A percentile compares a stretch with the other conserved stretches of the same genome.
Evolutionary conservation across 2,797 vertebrate genomes (phyloP).

Genomic region (Smutsia gigantea): DNA sequence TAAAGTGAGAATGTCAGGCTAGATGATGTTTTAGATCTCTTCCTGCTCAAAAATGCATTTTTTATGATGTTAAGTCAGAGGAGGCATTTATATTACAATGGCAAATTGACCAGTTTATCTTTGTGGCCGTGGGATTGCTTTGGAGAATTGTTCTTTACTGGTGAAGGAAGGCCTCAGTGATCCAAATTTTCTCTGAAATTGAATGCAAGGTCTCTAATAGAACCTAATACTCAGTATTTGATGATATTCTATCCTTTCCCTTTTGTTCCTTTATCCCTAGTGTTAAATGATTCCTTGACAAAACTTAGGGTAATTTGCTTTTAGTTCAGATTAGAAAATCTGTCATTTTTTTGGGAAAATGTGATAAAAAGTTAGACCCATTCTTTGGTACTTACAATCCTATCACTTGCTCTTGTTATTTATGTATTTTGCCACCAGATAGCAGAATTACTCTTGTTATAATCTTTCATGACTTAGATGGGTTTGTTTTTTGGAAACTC

Average conservation of each 20-base stretch:
- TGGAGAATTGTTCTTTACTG: background rate
- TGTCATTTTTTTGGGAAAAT: background rate
- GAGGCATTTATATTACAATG: background rate
- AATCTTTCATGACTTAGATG: conserved; percentile 41
- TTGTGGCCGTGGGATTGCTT: background rate
- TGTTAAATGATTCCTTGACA: background rate
- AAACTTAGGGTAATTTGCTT: conserved; percentile 14
- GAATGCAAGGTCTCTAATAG: background rate
- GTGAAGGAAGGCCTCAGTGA: background rate
- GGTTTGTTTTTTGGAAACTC: conserved; percentile 48
- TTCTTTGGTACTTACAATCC: background rate
- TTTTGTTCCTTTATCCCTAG: background rate
- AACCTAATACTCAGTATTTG: background rate
- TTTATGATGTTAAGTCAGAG: background rate
- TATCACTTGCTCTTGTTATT: conserved; percentile 57
- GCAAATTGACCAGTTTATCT: background rate
- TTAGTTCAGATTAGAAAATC: conserved; percentile 25
- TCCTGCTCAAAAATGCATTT: conserved; percentile 17
- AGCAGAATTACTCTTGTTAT: conserved; percentile 80
- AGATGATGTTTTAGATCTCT: background rate
- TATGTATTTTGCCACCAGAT: conserved; percentile 79
- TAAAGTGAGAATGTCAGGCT: conserved; percentile 9
- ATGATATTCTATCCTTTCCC: background rate
- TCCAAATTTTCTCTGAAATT: conserved; percentile 2
- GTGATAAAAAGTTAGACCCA: background rate